Conservation (phyloP, 1,140 invertebrate genomes). For the Gerris buenoi region DNA sequence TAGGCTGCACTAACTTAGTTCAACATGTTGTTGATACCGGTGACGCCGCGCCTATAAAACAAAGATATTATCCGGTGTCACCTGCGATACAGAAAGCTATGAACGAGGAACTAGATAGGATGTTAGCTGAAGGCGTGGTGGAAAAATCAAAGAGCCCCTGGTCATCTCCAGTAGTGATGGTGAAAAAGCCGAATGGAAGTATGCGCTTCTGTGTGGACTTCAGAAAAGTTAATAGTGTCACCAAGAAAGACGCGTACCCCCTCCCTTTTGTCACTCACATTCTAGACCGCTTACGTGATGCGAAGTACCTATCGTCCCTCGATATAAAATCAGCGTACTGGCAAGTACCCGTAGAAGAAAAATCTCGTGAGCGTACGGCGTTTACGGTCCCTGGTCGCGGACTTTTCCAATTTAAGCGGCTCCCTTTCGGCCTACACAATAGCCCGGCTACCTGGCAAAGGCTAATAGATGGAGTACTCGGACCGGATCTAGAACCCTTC, state of each 20-base stretch:
- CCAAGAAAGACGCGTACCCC: constrained; percentile 22
- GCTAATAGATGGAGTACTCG: constrained; percentile 20
- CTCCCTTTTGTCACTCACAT: neutral
- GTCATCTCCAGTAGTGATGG: constrained; percentile 32
- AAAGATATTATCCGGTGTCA: constrained; percentile 13
- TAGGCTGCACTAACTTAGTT: neutral
- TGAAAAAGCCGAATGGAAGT: constrained; percentile 35
- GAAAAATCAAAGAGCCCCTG: constrained; percentile 27
- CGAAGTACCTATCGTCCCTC: constrained; percentile 22
- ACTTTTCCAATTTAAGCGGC: constrained; percentile 24
- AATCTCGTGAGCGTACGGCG: constrained; percentile 12
- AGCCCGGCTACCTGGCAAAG: constrained; percentile 23
- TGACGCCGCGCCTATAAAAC: constrained; percentile 9
- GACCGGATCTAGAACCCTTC: constrained; percentile 12
- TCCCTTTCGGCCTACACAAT: constrained; percentile 29
- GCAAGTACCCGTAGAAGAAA: constrained; percentile 11
- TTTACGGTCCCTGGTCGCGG: constrained; percentile 21
- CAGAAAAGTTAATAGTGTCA: constrained; percentile 30
- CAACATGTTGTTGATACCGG: neutral
- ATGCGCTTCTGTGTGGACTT: constrained; percentile 34
- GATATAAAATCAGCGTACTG: constrained; percentile 26
- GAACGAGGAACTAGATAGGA: constrained; percentile 11
- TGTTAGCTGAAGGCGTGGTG: constrained; percentile 13
- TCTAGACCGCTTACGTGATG: constrained; percentile 22
- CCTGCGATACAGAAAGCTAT: constrained; percentile 11